Conservation (phyloP, 2,113 vertebrate species). For the Trichechus manatus region DNA sequence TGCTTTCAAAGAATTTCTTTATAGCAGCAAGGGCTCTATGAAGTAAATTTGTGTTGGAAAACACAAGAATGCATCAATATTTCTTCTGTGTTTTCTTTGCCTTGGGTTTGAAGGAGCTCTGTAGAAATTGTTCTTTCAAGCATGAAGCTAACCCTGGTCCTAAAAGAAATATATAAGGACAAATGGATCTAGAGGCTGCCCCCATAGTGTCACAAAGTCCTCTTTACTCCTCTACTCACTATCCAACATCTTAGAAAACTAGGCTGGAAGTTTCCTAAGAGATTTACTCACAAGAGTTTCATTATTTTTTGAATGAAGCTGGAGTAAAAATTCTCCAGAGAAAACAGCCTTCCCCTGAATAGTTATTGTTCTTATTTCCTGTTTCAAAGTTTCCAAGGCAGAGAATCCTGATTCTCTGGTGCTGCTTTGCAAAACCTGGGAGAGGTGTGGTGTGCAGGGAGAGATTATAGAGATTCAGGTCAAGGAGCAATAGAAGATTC, state of each 20-base stretch:
- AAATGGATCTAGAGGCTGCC: not conserved
- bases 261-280: conserved; percentile 18
- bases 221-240: not conserved
- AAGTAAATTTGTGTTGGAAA: conserved; percentile 79
- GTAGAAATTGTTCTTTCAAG: conserved; percentile 18
- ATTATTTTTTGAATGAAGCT: conserved; percentile 44
- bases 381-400: not conserved
- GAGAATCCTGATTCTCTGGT: not conserved
- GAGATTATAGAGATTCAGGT: not conserved
- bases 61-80: conserved; percentile 58
- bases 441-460: not conserved
- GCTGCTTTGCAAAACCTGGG: not conserved
- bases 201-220: not conserved
- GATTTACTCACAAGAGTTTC: conserved; percentile 6
- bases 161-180: not conserved
- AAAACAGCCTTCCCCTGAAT: not conserved
- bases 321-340: conserved; percentile 32
- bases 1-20: conserved; percentile 75
- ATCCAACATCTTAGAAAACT: not conserved
- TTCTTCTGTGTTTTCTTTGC: conserved; percentile 28
- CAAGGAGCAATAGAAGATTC: conserved; percentile 14
- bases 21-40: conserved; percentile 28
- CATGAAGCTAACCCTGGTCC: not conserved
- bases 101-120: not conserved
- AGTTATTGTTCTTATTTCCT: not conserved